phyloP scores from a whole-genome alignment of 2,797 vertebrate genomes.

The Buceros bicornis region DNA sequence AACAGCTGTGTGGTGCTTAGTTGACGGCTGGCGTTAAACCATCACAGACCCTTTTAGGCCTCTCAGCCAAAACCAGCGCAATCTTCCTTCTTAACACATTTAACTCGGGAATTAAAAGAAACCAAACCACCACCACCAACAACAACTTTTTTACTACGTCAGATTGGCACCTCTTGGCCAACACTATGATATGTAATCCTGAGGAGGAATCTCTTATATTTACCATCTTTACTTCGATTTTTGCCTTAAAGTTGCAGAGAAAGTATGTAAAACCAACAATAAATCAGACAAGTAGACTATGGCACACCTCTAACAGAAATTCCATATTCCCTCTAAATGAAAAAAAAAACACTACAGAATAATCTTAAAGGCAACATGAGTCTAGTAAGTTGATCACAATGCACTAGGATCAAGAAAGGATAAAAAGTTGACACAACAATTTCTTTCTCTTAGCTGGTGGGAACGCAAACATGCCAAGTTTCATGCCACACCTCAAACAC shows the following conservation, averaged over 20 bases:
- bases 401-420: not conserved
- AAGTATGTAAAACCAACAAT: not conserved
- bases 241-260: not conserved
- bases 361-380: not conserved
- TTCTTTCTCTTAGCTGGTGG: not conserved
- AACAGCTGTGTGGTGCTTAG: no score
- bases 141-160: not conserved
- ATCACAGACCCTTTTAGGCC: no score
- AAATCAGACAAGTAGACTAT: not conserved
- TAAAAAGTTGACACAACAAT: not conserved
- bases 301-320: not conserved
- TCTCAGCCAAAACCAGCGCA: no score
- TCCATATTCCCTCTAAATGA: not conserved
- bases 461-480: not conserved
- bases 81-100: not conserved
- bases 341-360: not conserved
- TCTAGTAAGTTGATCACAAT: not conserved
- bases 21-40: no score
- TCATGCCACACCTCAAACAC: not conserved
- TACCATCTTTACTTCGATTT: not conserved
- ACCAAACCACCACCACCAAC: rapidly evolving
- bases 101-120: not conserved
- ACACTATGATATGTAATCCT: not conserved
- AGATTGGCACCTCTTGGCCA: not conserved
- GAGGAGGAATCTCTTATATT: not conserved